A percentile compares a stretch with the other conserved stretches of the same genome.
phyloP scores from a whole-genome alignment of 2,113 vertebrate genomes.

The Ctenomys sociabilis region DNA sequence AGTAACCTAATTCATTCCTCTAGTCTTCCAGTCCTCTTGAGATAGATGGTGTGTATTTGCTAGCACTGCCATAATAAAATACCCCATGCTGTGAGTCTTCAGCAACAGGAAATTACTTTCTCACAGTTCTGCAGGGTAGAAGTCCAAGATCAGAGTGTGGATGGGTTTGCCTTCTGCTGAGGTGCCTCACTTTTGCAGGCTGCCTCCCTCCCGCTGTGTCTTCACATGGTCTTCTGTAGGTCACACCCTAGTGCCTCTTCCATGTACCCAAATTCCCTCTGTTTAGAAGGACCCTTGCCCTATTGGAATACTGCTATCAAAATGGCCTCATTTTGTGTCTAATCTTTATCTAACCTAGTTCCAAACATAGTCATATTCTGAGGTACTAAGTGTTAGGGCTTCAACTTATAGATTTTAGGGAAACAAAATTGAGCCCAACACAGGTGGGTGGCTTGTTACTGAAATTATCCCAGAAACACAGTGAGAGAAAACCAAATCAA shows the following conservation, averaged over 20 bases:
- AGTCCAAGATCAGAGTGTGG: background rate
- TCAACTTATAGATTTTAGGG: background rate
- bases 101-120: background rate
- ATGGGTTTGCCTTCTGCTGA: background rate
- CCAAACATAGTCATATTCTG: background rate
- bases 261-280: background rate
- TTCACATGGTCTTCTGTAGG: background rate
- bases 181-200: background rate
- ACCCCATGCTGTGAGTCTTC: background rate
- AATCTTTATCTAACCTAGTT: background rate
- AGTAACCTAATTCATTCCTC: background rate
- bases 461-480: background rate
- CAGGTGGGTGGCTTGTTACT: background rate
- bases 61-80: background rate
- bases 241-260: background rate
- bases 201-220: background rate
- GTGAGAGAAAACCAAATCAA: background rate
- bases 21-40: background rate
- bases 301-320: background rate
- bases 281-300: background rate
- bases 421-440: background rate
- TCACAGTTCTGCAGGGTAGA: background rate
- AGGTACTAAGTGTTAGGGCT: background rate
- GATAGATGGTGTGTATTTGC: background rate
- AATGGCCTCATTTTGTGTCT: background rate